phyloP scores from a whole-genome alignment of 2,113 vertebrate species.

The Eretmochelys imbricata region DNA sequence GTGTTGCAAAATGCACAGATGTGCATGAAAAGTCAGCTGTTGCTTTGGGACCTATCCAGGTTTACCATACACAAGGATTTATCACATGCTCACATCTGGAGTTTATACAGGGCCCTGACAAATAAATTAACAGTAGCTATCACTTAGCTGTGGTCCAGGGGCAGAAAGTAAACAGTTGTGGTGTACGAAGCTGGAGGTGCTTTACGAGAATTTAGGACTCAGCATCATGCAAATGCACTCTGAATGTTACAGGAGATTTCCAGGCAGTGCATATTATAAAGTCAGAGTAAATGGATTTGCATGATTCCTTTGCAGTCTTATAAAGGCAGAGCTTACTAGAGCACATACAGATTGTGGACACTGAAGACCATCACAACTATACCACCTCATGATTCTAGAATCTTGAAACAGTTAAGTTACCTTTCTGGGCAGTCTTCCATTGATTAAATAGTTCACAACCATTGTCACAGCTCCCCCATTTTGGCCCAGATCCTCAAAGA shows the following conservation, averaged over 20 bases:
- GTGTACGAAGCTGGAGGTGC: not conserved
- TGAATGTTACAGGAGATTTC: not conserved
- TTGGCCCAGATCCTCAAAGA: not conserved
- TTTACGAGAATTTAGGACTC: not conserved
- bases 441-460: not conserved
- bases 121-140: not conserved
- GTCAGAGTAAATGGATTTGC: not conserved
- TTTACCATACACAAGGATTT: not conserved
- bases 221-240: not conserved
- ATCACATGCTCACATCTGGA: constrained; percentile 30
- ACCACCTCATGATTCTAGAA: not conserved
- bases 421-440: not conserved
- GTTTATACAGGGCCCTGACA: not conserved
- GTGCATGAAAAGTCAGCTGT: not conserved
- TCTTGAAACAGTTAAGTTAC: not conserved
- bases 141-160: not conserved
- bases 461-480: not conserved
- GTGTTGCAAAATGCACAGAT: not conserved
- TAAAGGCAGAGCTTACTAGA: not conserved
- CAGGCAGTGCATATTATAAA: not conserved
- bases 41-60: not conserved
- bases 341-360: not conserved
- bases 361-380: not conserved
- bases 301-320: not conserved
- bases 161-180: not conserved